phyloP scores from a whole-genome alignment of 2,797 vertebrate species.

The Falco peregrinus region DNA sequence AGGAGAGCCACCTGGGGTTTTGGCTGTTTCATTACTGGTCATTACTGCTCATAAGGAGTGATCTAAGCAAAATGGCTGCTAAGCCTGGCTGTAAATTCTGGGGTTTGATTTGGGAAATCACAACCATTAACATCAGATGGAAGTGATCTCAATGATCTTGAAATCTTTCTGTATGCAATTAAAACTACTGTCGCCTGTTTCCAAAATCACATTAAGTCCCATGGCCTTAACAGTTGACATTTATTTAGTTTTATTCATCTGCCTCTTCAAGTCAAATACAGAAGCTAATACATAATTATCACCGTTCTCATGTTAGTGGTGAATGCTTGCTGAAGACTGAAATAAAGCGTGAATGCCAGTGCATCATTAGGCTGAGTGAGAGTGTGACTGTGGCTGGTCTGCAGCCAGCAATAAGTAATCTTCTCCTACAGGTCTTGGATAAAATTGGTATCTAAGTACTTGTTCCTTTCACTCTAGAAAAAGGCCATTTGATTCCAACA shows the following conservation, averaged over 20 bases:
- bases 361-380: neutral
- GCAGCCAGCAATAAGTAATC: neutral
- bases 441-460: neutral
- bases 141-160: neutral
- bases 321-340: neutral
- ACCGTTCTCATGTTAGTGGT: neutral
- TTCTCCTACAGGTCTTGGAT: neutral
- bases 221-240: neutral
- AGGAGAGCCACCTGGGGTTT: constrained; percentile 37
- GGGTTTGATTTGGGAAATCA: neutral
- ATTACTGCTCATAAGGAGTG: neutral
- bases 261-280: neutral
- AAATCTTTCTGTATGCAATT: neutral
- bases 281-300: neutral
- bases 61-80: neutral
- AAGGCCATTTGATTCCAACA: neutral
- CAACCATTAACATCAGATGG: neutral
- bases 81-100: neutral
- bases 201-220: neutral
- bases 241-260: neutral
- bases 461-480: neutral
- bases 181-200: neutral
- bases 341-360: neutral
- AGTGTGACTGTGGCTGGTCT: neutral
- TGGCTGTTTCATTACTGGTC: constrained; percentile 1